Conservation (phyloP, 2,113 vertebrate genomes). For the Silurus asotus region DNA sequence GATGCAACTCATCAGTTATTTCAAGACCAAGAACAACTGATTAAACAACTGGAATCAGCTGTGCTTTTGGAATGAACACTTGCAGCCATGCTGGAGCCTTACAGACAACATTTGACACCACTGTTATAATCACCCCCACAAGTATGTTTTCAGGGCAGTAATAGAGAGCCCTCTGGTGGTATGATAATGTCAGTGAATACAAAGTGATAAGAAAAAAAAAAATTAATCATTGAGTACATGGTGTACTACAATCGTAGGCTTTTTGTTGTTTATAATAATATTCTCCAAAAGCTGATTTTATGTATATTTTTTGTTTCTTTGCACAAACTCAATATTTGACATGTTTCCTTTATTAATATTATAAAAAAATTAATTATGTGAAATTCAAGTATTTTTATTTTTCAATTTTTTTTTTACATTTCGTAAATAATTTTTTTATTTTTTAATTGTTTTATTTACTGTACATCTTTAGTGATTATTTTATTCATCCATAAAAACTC, state of each 20-base stretch:
- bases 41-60: conserved; percentile 33
- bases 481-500: neutral
- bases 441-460: neutral
- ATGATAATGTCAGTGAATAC: neutral
- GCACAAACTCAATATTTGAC: neutral
- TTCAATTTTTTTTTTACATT: neutral
- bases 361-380: neutral
- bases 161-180: conserved; percentile 9
- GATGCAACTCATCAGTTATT: conserved; percentile 13
- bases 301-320: neutral
- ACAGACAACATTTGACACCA: neutral
- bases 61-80: conserved; percentile 7
- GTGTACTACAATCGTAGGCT: too few relatives aligned
- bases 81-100: conserved; percentile 20
- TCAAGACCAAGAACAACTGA: conserved; percentile 16
- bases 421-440: neutral
- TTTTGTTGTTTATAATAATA: too few relatives aligned
- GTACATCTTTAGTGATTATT: neutral
- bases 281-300: neutral
- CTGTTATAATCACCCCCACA: too few relatives aligned
- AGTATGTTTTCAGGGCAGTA: neutral
- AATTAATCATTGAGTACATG: too few relatives aligned
- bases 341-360: neutral
- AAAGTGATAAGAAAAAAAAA: neutral
- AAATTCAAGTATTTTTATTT: neutral